A percentile compares a stretch with the other conserved stretches of the same genome.
Conservation (phyloP, 2,113 vertebrate species). For the Trichechus manatus region DNA sequence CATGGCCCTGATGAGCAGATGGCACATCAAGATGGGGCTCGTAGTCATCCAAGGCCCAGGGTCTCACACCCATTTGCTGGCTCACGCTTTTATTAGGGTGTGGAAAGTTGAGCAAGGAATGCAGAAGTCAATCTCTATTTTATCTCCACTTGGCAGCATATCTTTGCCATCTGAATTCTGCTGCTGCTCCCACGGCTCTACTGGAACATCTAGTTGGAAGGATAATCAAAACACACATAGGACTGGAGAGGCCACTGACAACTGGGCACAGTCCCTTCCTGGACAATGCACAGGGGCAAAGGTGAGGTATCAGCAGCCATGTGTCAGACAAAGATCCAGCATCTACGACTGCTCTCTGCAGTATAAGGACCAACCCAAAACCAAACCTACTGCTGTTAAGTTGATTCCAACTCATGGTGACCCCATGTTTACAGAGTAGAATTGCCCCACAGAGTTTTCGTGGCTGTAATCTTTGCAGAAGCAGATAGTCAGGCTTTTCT, state of each 20-base stretch:
- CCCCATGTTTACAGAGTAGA: background rate
- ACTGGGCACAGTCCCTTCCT: background rate
- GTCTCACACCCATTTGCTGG: background rate
- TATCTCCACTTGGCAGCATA: background rate
- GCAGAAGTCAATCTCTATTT: background rate
- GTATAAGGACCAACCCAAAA: background rate
- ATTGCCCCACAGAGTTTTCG: no score
- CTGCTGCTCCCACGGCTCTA: background rate
- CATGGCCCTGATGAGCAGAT: background rate
- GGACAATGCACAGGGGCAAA: no score
- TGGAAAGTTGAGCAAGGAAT: background rate
- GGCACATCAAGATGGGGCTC: background rate
- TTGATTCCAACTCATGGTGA: background rate
- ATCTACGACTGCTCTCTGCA: background rate
- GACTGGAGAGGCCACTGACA: background rate
- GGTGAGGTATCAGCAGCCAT: background rate
- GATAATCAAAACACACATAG: accelerated
- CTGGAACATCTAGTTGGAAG: background rate
- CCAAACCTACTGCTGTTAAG: background rate
- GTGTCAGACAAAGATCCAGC: background rate
- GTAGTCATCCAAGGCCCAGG: background rate
- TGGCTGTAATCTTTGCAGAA: background rate
- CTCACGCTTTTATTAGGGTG: accelerated
- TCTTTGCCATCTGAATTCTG: background rate
- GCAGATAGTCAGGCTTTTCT: background rate